Evolutionary conservation across 2,888 invertebrate species (phyloP), one percentile per base, ranked within the genome.

Genomic region (Ametastegia equiseti): DNA sequence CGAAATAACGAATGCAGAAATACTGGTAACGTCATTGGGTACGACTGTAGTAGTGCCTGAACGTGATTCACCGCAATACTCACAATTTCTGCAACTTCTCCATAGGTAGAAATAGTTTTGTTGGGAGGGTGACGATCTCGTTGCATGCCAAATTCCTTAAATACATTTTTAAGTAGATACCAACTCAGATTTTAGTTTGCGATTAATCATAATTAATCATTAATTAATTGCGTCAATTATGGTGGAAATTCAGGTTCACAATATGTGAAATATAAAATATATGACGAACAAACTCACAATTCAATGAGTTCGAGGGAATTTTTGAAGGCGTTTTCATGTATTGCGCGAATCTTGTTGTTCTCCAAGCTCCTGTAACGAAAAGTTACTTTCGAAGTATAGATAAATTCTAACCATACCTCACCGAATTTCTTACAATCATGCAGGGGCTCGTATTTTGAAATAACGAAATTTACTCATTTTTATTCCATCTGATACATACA

Each of bases 61-160:
- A 67, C n/a, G 67, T 67, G 19, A 42, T 42, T 9, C 60, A 27
- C 3, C 60, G 77, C 30, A 50, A 82, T 87, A 92, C 93, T 93
- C 91, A 94, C 94, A 94, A 89, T 85, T 92, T 93, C 80, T 92
- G 92, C 84, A 94, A 89, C 84, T 91, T 91, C 80, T 83, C 86
- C 82, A 92, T 87, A 15, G 91, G 87, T 39, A 86, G 84, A 87
- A 94, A 93, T 79, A 92, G 88, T 77, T 92, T 88, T 67, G 90
- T 88, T 81, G 92, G 90, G 82, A 94, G 87, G 77, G 87, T 88
- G 82, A 90, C 88, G 82, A 94, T 90, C 69, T 91, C 89, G 89
- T 94, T 94, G 82, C 92, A 89, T 73, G 92, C 91, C 85, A 94
- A 88, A 84, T 93, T 92, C 81, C 94, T 94, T 89, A 82, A 90